Conservation (phyloP, 64 coral and sea anemone species). For the Montipora efflorescens region DNA sequence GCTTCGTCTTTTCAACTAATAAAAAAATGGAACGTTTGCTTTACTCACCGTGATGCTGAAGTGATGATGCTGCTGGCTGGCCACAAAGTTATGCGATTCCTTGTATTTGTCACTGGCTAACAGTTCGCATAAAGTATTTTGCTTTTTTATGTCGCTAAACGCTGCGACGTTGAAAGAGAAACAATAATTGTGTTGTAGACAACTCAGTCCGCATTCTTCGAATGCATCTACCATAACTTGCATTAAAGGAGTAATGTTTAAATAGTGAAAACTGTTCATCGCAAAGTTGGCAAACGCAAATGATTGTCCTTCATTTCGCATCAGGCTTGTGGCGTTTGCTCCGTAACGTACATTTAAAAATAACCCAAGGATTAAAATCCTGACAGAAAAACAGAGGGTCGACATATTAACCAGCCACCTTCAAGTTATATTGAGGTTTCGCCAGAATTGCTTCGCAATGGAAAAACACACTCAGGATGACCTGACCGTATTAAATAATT, state of each 20-base stretch:
- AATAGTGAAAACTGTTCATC: neutral
- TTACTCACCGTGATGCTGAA: conserved; percentile 3
- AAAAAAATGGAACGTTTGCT: no score
- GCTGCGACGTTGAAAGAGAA: conserved; percentile 30
- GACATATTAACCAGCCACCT: no score
- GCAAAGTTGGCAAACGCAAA: neutral
- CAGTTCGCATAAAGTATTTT: neutral
- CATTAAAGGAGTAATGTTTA: neutral
- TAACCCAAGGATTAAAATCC: neutral
- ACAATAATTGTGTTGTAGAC: neutral
- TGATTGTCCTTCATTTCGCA: neutral
- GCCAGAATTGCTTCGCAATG: no score
- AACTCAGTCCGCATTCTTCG: neutral
- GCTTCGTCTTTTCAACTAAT: no score
- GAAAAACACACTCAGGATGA: no score
- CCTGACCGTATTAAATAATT: no score
- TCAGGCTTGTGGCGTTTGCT: neutral
- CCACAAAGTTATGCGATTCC: neutral
- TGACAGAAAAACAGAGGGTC: neutral
- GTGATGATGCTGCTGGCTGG: neutral
- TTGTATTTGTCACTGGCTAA: neutral
- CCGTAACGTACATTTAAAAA: neutral
- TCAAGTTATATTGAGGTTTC: no score
- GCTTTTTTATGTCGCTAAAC: neutral
- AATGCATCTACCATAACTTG: neutral